phyloP scores from a whole-genome alignment of 1,140 invertebrate genomes.

The Vanessa atalanta region DNA sequence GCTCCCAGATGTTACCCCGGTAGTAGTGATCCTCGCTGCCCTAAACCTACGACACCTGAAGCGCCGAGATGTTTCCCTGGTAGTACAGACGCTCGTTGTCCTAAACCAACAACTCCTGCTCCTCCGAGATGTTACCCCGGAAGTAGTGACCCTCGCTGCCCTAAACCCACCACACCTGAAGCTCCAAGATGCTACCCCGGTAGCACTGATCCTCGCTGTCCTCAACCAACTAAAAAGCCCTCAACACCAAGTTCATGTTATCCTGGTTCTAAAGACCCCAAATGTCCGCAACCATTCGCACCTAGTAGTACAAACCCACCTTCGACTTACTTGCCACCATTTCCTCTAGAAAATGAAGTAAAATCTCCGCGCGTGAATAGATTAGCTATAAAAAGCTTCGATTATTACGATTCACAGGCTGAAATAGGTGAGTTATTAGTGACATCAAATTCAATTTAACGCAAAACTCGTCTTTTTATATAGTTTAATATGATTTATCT shows the following conservation, averaged over 20 bases:
- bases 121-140: slow-evolving; percentile 51
- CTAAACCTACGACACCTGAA: slow-evolving; percentile 28
- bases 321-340: slow-evolving; percentile 80
- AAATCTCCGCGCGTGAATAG: slow-evolving; percentile 52
- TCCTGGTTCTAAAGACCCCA: slow-evolving; percentile 82
- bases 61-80: slow-evolving; percentile 51
- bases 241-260: slow-evolving; percentile 79
- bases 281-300: slow-evolving; percentile 80
- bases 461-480: no score
- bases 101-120: slow-evolving; percentile 28
- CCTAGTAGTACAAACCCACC: slow-evolving; percentile 81
- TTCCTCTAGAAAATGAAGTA: slow-evolving; percentile 70
- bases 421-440: slow-evolving; percentile 54
- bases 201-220: slow-evolving; percentile 58
- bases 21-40: slow-evolving; percentile 56
- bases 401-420: slow-evolving; percentile 58
- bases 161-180: slow-evolving; percentile 28
- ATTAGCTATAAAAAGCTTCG: slow-evolving; percentile 51
- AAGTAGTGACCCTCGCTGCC: slow-evolving; percentile 56
- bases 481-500: slow-evolving; percentile 7
- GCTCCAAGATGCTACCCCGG: slow-evolving; percentile 51
- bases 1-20: slow-evolving; percentile 51
- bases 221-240: slow-evolving; percentile 41
- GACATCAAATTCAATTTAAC: no score
- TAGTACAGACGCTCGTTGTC: slow-evolving; percentile 56